Percentiles rank a stretch among this genome's conserved stretches.
Conservation (phyloP, 2,888 invertebrate genomes). For the Cecidostiba fungosa region DNA sequence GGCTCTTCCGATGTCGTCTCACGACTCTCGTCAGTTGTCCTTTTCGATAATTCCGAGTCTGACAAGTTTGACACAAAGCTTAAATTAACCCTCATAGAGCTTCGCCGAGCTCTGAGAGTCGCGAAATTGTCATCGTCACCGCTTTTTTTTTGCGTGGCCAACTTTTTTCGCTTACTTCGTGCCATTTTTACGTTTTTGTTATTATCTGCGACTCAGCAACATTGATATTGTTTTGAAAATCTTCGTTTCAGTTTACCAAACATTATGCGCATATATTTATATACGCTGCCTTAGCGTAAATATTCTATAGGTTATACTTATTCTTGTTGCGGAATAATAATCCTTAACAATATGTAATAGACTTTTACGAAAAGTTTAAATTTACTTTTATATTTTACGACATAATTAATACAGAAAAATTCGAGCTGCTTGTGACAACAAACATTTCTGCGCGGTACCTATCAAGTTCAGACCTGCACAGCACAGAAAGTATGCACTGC, state of each 20-base stretch:
- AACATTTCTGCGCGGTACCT: neutral
- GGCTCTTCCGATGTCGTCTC: slow-evolving; percentile 21
- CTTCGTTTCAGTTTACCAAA: slow-evolving; percentile 5
- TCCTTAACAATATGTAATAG: neutral
- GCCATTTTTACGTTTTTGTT: slow-evolving; percentile 27
- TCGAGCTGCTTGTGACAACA: neutral
- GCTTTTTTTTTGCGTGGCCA: neutral
- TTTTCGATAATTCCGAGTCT: slow-evolving; percentile 68
- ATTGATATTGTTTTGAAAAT: slow-evolving; percentile 30
- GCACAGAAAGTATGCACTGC: neutral
- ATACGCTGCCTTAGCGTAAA: neutral
- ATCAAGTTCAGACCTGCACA: neutral
- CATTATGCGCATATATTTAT: neutral
- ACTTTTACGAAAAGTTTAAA: neutral
- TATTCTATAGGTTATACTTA: neutral
- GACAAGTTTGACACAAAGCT: slow-evolving; percentile 70
- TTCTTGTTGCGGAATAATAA: neutral
- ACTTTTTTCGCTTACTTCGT: slow-evolving; percentile 32
- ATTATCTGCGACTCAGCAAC: neutral
- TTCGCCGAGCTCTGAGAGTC: slow-evolving; percentile 64
- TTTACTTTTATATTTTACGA: neutral
- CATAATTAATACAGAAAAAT: neutral
- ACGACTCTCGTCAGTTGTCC: slow-evolving; percentile 38
- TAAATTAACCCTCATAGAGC: slow-evolving; percentile 74
- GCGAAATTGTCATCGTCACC: slow-evolving; percentile 22